phyloP scores from a whole-genome alignment of 2,888 invertebrate species.

The Fragum sueziense region DNA sequence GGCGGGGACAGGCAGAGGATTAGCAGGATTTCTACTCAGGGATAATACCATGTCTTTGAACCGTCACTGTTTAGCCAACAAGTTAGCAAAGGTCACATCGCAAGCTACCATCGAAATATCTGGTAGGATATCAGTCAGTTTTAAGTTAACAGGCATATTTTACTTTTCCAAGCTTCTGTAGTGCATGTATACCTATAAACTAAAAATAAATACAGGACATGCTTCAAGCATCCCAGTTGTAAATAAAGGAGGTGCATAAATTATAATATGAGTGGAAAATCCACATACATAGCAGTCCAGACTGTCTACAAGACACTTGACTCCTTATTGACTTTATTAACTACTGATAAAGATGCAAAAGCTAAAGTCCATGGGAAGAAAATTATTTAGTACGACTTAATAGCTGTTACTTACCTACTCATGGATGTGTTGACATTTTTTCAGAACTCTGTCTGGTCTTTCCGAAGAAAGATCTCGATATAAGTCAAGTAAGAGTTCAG shows the following conservation, averaged over 20 bases:
- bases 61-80: conserved; percentile 28
- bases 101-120: conserved; percentile 20
- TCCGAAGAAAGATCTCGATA: conserved; percentile 22
- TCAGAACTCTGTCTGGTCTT: conserved; percentile 27
- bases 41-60: conserved; percentile 31
- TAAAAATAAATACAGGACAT: not conserved
- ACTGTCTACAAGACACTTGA: conserved; percentile 22
- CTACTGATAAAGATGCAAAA: conserved; percentile 16
- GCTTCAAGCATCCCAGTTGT: not conserved
- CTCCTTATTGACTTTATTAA: conserved; percentile 27
- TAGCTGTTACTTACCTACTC: too few species aligned
- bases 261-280: conserved; percentile 18
- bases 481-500: conserved; percentile 24
- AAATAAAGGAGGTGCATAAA: conserved; percentile 22
- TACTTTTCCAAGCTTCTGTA: conserved; percentile 33
- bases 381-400: too few species aligned
- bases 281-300: conserved; percentile 15
- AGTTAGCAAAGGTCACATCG: conserved; percentile 24
- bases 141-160: conserved; percentile 25
- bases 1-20: conserved; percentile 25
- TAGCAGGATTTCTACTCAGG: conserved; percentile 21
- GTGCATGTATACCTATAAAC: not conserved
- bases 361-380: too few species aligned
- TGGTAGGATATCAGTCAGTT: conserved; percentile 23
- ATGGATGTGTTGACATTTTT: conserved; percentile 30